A percentile compares a stretch with the other conserved stretches of the same genome.
phyloP scores from a whole-genome alignment of 2,113 vertebrate genomes.

The Sminthopsis crassicaudata region DNA sequence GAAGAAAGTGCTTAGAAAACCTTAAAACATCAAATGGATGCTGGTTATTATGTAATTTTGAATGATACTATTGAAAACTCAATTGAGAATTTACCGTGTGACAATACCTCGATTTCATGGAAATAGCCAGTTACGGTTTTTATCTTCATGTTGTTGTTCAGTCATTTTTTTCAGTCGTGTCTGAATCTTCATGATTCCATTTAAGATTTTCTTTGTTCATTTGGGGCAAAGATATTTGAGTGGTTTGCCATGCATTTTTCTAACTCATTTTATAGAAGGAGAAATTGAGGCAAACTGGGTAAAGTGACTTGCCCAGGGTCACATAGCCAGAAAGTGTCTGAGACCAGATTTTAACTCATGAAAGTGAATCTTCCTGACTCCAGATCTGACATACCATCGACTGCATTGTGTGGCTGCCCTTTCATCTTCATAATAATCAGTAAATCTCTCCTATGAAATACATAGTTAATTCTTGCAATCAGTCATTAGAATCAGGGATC shows the following conservation, averaged over 20 bases:
- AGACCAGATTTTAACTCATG: not conserved
- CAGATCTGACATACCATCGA: not conserved
- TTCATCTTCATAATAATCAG: constrained; percentile 33
- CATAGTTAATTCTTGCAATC: constrained; percentile 3
- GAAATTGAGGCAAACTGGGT: not conserved
- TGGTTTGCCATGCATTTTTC: not conserved
- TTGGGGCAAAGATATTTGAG: not conserved
- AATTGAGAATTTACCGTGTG: constrained; percentile 3
- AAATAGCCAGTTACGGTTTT: constrained; percentile 16
- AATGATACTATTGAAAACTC: not conserved
- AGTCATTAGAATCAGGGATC: not conserved
- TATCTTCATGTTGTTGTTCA: constrained; percentile 12
- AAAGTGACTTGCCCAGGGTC: not conserved
- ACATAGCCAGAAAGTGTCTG: not conserved
- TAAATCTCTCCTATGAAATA: constrained; percentile 20
- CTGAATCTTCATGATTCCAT: not conserved
- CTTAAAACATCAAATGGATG: not conserved
- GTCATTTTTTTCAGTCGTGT: not conserved
- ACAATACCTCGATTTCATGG: not conserved
- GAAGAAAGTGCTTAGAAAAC: not conserved
- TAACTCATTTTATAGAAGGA: not conserved
- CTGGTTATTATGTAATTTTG: constrained; percentile 11
- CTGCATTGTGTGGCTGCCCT: not conserved
- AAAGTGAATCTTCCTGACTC: not conserved
- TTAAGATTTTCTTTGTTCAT: not conserved